A percentile compares a stretch with the other conserved stretches of the same genome.
These are phyloP conservation scores for Montipora efflorescens DNA, from an alignment of 64 coral and sea anemone genomes.

Conservation along the genomic window DNA sequence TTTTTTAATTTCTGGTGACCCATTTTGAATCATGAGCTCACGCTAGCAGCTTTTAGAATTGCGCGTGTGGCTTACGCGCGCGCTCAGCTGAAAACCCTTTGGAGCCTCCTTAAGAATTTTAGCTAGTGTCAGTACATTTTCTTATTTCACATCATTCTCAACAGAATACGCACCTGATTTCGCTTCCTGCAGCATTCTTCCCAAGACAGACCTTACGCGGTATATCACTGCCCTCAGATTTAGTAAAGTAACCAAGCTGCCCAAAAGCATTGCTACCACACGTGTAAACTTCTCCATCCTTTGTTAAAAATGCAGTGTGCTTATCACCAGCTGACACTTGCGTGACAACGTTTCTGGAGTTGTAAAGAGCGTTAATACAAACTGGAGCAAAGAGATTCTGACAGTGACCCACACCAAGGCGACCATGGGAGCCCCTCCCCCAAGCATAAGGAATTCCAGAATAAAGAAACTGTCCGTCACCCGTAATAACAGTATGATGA, in stretches of 20 bases:
- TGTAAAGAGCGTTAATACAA: neutral
- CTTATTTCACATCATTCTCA: too few relatives aligned
- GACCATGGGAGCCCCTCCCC: conserved; percentile 71
- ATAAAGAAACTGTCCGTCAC: neutral
- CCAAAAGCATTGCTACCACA: conserved; percentile 80
- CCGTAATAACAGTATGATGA: conserved; percentile 59
- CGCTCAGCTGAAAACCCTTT: too few relatives aligned
- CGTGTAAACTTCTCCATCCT: conserved; percentile 76
- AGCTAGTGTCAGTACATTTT: too few relatives aligned
- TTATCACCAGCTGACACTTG: conserved; percentile 72
- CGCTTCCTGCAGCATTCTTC: conserved; percentile 58
- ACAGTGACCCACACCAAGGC: conserved; percentile 51
- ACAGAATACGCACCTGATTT: conserved; percentile 57
- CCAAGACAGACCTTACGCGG: conserved; percentile 71
- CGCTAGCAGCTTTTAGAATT: too few relatives aligned
- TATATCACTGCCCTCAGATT: neutral
- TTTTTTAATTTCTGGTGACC: too few relatives aligned
- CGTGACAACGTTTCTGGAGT: conserved; percentile 23
- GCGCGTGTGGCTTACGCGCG: too few relatives aligned
- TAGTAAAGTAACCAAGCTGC: conserved; percentile 79
- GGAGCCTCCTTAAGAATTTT: too few relatives aligned
- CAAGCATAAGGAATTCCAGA: conserved; percentile 54
- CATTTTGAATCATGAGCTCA: too few relatives aligned
- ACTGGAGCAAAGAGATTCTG: neutral
- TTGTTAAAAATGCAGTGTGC: conserved; percentile 75